Base-by-base conservation (phyloP, 2,888 invertebrate genomes). In the Charanyca ferruginea region DNA sequence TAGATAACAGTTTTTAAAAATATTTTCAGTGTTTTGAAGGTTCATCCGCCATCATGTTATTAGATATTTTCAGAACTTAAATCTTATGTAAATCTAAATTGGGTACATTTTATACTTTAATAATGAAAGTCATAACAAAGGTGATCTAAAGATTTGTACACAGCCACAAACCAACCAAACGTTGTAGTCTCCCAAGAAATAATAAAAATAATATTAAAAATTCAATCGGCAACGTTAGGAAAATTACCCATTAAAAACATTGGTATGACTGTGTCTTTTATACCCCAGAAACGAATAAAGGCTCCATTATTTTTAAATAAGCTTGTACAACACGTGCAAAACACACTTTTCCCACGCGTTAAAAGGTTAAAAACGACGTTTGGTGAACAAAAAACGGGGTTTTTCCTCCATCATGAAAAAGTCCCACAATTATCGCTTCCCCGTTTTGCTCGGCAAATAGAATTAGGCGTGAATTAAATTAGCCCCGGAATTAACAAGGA, bases 391-490 rank as follows among this genome's bases (percentile, higher is more conserved):
- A 90, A 91, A 91, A 89, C 88, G 85, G 76, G 77, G 73, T 86
- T 87, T 88, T 88, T 87, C 86, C 87, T 85, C 86, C 83, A 85
- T 90, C 87, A 84, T 87, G 94, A 94, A 94, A 93, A 88, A 84
- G 85, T 89, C 91, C 88, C 88, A 90, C 92, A 95, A 94, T 95
- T 95, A 95, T 94, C 94, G 93, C 95, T 91, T 93, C 91, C 92
- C 92, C 93, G 90, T 93, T 94, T 92, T 92, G 81, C 93, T 93
- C 91, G 83, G 90, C 92, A 94, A 95, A 95, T 95, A 95, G 95
- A 95, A 95, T 95, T 95, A 95, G 91, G 93, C 92, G 93, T 83
- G 93, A 95, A 95, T 95, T 94, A 93, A 94, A 95, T 95, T 95
- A 94, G 90, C 91, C 91, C 91, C 86, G 89, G 94, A 91, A 95